Evolutionary conservation across 2,888 invertebrate species (phyloP), one percentile per base, ranked within the genome.

Genomic region (Acleris sparsana): DNA sequence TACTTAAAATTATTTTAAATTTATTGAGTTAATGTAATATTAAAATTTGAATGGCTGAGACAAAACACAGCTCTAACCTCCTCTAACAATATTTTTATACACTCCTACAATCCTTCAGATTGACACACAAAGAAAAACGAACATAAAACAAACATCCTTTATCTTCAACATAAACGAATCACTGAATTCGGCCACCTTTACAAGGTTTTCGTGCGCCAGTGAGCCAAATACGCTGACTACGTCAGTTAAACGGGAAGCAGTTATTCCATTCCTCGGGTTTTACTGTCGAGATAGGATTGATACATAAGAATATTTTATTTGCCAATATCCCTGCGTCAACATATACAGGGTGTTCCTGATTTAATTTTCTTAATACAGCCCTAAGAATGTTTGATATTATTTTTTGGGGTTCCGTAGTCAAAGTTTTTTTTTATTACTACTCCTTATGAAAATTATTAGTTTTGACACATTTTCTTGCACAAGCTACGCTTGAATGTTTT

Each of bases 241-340:
- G 44, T 11, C 13, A n/a, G 44, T 16, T 16, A n/a, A 13, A 44
- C 44, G 33, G 33, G 33, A 33, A n/a, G n/a, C 44, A 44, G 13
- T 55, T 55, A 55, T 55, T 55, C 18, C 39, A 20, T 55, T 55
- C 18, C 17, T 53, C 29, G 29, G 33, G 33, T 33, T 55, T 25
- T 55, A 55, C 16, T 43, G 7, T 55, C 18, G 20, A 55, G 55
- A 55, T 55, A 55, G 39, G 20, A 20, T 16, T 13, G 39, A 17
- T 25, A 43, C 20, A 55, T 39, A 16, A 55, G 33, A 33, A 33
- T 33, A 33, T 33, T 33, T 33, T 55, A 55, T 55, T 55, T 55
- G 44, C 44, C 44, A n/a, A 44, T 44, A n/a, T 44, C 2, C 5
- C n/a, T 44, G 3, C 44, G n/a, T 44, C 13, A 9, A 16, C n/a